These are phyloP conservation scores for Malthinus seriepunctatus DNA, from an alignment of 2,888 invertebrate species.

Conservation along the genomic window DNA sequence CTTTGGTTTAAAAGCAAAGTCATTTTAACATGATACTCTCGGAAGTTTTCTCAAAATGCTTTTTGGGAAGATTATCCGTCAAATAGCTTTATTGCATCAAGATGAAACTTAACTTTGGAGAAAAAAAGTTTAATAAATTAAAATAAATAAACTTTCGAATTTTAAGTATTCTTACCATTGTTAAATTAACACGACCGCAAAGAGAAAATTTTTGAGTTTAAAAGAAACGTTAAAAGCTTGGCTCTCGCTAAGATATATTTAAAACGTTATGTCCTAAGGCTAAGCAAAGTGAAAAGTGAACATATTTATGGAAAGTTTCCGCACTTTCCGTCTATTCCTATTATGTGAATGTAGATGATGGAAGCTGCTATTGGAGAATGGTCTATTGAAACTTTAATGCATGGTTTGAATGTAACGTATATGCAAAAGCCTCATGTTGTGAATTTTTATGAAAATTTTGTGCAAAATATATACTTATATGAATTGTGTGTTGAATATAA, in stretches of 20 bases:
- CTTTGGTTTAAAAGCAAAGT: constrained; percentile 17
- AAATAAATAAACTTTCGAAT: too few species aligned
- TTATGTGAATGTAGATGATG: constrained; percentile 38
- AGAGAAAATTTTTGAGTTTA: background rate
- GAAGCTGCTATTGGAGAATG: constrained; percentile 32
- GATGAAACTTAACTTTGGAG: background rate
- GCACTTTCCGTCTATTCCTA: constrained; percentile 37
- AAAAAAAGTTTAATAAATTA: too few species aligned
- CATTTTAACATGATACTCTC: constrained; percentile 18
- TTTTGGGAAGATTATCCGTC: constrained; percentile 17
- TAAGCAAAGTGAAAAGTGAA: constrained; percentile 39
- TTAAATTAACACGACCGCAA: too few species aligned
- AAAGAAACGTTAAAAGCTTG: constrained; percentile 16
- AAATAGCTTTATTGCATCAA: constrained; percentile 10
- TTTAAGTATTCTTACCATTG: too few species aligned
- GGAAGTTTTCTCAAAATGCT: constrained; percentile 18
- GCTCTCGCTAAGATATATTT: constrained; percentile 16
- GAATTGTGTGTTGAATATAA: constrained; percentile 19
- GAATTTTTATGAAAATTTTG: constrained; percentile 23
- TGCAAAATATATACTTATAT: constrained; percentile 15
- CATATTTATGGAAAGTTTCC: constrained; percentile 41
- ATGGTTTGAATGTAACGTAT: constrained; percentile 37
- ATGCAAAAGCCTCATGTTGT: constrained; percentile 33
- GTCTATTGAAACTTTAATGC: constrained; percentile 37
- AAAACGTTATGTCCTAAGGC: constrained; percentile 31